Percentiles rank a stretch among this genome's conserved stretches.
These are phyloP conservation scores for Drosophila robusta DNA, from an alignment of 2,888 invertebrate species.

Conservation along the genomic window DNA sequence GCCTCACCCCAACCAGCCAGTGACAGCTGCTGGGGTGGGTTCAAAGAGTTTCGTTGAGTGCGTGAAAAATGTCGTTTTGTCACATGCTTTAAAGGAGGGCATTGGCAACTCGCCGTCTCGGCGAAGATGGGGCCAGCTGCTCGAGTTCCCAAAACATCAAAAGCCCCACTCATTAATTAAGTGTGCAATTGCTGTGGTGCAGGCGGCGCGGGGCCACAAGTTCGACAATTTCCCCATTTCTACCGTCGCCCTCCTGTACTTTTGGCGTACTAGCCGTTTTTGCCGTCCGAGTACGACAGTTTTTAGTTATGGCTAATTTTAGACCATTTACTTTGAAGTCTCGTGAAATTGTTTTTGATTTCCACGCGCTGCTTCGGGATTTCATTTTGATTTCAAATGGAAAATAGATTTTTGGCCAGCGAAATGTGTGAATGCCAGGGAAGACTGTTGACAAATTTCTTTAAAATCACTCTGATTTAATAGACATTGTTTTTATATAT, in stretches of 20 bases:
- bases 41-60: conserved; percentile 71
- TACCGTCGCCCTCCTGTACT: conserved; percentile 42
- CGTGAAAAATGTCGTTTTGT: conserved; percentile 77
- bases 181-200: conserved; percentile 79
- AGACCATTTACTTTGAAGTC: conserved; percentile 72
- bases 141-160: conserved; percentile 74
- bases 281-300: conserved; percentile 39
- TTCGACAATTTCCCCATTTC: conserved; percentile 26
- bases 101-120: not conserved
- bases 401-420: conserved; percentile 7
- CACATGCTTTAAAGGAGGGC: conserved; percentile 53
- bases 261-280: conserved; percentile 57
- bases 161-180: conserved; percentile 83
- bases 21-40: conserved; percentile 42
- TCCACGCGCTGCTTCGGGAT: conserved; percentile 1
- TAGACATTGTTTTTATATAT: conserved; percentile 11
- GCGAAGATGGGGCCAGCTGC: conserved; percentile 49
- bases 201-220: conserved; percentile 5
- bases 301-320: conserved; percentile 67
- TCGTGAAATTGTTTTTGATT: conserved; percentile 38
- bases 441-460: conserved; percentile 26
- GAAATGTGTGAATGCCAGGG: conserved; percentile 1
- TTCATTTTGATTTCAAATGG: conserved; percentile 16
- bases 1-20: conserved; percentile 36
- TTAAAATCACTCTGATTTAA: conserved; percentile 14